Evolutionary conservation across 1,140 invertebrate genomes (phyloP).

Genomic region (Drosophila novamexicana): DNA sequence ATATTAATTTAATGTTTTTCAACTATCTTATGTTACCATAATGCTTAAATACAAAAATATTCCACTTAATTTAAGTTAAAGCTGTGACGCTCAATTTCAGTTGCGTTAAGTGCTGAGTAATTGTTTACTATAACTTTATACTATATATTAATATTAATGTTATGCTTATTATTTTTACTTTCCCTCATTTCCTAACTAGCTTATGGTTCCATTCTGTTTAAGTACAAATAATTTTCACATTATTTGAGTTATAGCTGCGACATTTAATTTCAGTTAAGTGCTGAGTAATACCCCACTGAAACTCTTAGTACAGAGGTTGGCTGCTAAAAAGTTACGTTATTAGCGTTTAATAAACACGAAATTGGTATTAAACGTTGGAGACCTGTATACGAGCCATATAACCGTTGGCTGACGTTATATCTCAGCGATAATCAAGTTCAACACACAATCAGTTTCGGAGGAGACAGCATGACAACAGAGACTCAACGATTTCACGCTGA

Average conservation of each 20-base stretch:
- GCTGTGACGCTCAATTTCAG: too few relatives aligned
- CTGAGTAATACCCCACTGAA: not conserved
- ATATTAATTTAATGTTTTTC: too few relatives aligned
- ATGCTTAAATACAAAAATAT: too few relatives aligned
- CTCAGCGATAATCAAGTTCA: slow-evolving; percentile 58
- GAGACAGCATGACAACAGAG: slow-evolving; percentile 16
- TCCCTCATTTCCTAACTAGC: too few relatives aligned
- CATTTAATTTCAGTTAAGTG: not conserved
- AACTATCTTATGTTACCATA: too few relatives aligned
- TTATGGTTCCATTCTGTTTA: too few relatives aligned
- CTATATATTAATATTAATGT: too few relatives aligned
- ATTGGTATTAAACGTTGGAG: slow-evolving; percentile 32
- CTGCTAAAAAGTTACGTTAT: slow-evolving; percentile 18
- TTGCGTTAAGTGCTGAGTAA: too few relatives aligned
- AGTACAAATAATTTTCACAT: not conserved
- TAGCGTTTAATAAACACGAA: slow-evolving; percentile 37
- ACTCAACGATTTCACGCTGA: slow-evolving; percentile 68
- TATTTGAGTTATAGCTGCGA: not conserved
- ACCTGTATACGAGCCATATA: not conserved
- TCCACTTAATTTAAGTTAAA: too few relatives aligned
- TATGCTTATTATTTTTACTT: too few relatives aligned
- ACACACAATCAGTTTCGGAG: slow-evolving; percentile 10
- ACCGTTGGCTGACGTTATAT: not conserved
- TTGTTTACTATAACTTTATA: too few relatives aligned
- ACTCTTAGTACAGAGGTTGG: not conserved